Base-by-base conservation (phyloP, 2,113 vertebrate species). In the Rhipidura dahli region DNA sequence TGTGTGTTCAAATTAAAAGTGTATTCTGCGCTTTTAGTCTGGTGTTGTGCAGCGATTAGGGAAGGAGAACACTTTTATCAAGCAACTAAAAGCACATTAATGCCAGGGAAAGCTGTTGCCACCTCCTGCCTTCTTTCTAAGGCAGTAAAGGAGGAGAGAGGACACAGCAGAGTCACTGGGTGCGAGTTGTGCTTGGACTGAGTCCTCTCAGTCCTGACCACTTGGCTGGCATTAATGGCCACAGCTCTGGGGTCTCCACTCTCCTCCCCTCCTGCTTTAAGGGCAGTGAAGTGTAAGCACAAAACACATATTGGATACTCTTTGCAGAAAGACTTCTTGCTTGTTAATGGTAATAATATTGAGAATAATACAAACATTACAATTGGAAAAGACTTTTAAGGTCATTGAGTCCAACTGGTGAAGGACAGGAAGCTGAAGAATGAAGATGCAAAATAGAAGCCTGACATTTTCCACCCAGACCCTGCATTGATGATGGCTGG, bases 1-100 rank as follows among this genome's bases (percentile, higher is more conserved):
- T 24, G 18, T 42, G 59, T 61, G 31, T 31, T 89, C 56, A 86
- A 94, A 97, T 85, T 77, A 76, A 77, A 88, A 89, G 64, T 35
- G 60, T 47, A 16, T 86, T 86, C 51, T 76, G 27, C 0, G 0
- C 65, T 61, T 83, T 81, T 71, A 44, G 57, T 64, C 47, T 65
- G 64, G 60, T 53, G 53, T 56, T 82, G 59, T 59, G 59, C 47
- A 64, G 44, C 0, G 16, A 80, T 93, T 76, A 40, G 9, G 42
- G 81, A 50, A 64, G 57, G 44, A 71, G 92, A 81, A 40, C 42
- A 56, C 33, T 90, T 95, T 61, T 77, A 47, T 65, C 85, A 68
- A 68, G 63, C 39, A 82, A 27, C 69, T 40, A 30, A 75, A 76
- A 75, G 49, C 30, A 59, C 42, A 30, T 47, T 76, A 87, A 66